phyloP scores from a whole-genome alignment of 2,113 vertebrate genomes.

The Hiodon alosoides region DNA sequence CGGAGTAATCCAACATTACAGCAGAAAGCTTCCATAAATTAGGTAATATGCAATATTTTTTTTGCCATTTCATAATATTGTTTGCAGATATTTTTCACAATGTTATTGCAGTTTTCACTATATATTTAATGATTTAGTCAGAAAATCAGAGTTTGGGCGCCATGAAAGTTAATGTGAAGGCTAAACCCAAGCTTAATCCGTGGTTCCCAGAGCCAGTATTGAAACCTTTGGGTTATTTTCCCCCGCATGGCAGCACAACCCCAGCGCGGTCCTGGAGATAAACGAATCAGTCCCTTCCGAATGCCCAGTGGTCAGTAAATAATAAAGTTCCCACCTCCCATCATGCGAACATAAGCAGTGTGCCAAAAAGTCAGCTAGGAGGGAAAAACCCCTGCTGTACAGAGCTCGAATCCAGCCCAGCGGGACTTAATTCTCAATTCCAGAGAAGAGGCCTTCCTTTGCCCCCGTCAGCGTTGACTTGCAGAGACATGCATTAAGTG shows the following conservation, averaged over 20 bases:
- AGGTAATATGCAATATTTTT: too few relatives aligned
- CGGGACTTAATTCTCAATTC: not conserved
- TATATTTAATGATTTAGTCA: too few relatives aligned
- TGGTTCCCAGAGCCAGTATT: not conserved
- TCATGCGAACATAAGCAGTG: not conserved
- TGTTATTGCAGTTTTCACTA: too few relatives aligned
- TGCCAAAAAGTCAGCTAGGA: not conserved
- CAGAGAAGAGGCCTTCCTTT: not conserved
- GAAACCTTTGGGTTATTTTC: not conserved
- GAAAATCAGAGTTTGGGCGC: too few relatives aligned
- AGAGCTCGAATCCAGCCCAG: too few relatives aligned
- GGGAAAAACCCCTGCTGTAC: not conserved
- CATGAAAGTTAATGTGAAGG: too few relatives aligned
- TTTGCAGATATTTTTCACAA: too few relatives aligned
- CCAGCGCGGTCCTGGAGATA: not conserved
- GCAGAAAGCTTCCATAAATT: too few relatives aligned
- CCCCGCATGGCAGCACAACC: slow-evolving; percentile 4
- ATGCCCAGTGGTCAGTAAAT: slow-evolving; percentile 5
- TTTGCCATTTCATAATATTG: too few relatives aligned
- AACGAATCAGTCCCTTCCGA: slow-evolving; percentile 1
- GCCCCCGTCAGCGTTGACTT: not conserved
- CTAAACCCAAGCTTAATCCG: not conserved
- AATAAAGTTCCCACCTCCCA: slow-evolving; percentile 4
- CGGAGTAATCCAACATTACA: too few relatives aligned
- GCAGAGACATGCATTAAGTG: not conserved